Base-by-base conservation (phyloP, 2,113 vertebrate genomes). In the Tachuris rubrigastra region DNA sequence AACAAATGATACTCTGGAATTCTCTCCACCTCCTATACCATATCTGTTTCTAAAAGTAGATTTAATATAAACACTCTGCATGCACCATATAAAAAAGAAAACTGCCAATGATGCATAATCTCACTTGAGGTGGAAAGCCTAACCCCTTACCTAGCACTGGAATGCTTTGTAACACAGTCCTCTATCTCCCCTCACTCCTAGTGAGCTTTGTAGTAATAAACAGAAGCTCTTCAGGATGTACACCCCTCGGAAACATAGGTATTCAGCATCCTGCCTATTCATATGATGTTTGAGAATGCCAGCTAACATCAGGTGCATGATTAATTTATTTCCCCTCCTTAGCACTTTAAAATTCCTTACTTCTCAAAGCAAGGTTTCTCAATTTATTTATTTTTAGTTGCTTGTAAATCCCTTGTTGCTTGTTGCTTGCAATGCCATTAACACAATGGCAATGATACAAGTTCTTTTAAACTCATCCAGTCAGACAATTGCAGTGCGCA, bases 161-260 rank as follows among this genome's bases (percentile, higher is more conserved):
- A 97, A 97, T 96, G 93, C 97, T 90, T 94, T 98, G 96, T 99
- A 98, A 99, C 96, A 96, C 8, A 74, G 97, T 97, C 96, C 98
- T 99, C 98, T 99, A 97, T 98, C 93, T 99, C 98, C 98, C 98
- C 98, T 99, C 98, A 97, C 98, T 98, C 97, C 98, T 98, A 99
- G 99, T 99, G 98, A 99, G 98, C 98, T 98, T 98, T 98, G 97
- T 98, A 99, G 98, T 98, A 98, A 98, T 99, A 99, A 98, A 97
- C 98, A 98, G 98, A 99, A 98, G 99, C 98, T 99, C 98, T 99
- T 98, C 98, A 98, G 98, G 98, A 98, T 98, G 97, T 97, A 98
- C 98, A 98, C 96, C 90, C 97, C 98, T 96, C 93, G 98, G 98
- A 99, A 98, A 98, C 98, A 98, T 99, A 99, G 99, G 99, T 99